Base-by-base conservation (phyloP, 2,113 vertebrate genomes). In the Seriola dumerili region DNA sequence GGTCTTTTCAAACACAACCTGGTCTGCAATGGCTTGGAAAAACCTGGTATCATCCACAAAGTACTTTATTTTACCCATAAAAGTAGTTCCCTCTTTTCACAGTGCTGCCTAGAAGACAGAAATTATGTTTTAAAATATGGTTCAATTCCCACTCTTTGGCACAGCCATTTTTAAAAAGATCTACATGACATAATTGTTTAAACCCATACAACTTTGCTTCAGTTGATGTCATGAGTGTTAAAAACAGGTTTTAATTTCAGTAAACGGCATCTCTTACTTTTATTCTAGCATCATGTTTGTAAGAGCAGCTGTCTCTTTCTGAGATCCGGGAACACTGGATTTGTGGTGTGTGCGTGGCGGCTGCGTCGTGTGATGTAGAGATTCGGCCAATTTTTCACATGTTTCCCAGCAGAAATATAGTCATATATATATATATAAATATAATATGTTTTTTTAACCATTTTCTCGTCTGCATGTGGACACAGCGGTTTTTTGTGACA, bases 41-140 rank as follows among this genome's bases (percentile, higher is more conserved):
- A 42, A 46, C n/a, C 67, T 63, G 32, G 19, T 19, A 59, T 17
- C 70, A 72, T 67, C 48, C 29, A 64, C 46, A 29, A 32, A 25
- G 38, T 29, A 12, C 29, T 29, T 25, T 34, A 36, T 62, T 12
- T 38, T 32, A 44, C 9, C 21, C 8, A 8, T 17, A 29, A 5
- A 16, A 59, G 54, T 32, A 71, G 38, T 40, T 48, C 21, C 25
- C 13, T 68, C 29, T 62, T 76, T 76, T 76, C 40, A 54, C 57
- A 21, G 12, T 32, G 32, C 50, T 70, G 52, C 19, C 25, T n/a
- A 50, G 8, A 57, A 44, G 13, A 61, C 52, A 74, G 34, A 61
- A 48, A 55, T n/a, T 8, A 38, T 25, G 17, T 58, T 80, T 67
- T 42, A 3, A 76, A 50, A 79, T 11, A n/a, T 19, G 5, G 13